Evolutionary conservation across 2,113 vertebrate genomes (phyloP), one percentile per base, ranked within the genome.

Genomic region (zebrafish (Danio rerio)): DNA sequence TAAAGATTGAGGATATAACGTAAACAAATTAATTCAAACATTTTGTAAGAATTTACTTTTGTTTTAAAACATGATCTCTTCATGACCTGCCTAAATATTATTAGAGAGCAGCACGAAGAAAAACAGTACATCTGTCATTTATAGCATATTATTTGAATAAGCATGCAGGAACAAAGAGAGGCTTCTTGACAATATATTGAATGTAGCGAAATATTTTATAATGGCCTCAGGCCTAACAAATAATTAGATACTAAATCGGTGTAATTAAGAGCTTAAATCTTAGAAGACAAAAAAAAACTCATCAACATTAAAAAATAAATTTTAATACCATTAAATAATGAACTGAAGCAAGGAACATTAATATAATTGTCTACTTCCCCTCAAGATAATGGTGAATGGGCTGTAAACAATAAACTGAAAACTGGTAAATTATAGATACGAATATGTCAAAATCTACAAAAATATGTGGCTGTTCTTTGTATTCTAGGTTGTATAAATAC

Each of bases 221-320:
- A 89, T 83, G 88, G 91, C 92, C 90, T 91, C 90, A 89, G 90
- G 91, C 92, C 91, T 90, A 91, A 90, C 87, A 90, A 93, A 93
- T 94, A 93, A 94, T 94, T 94, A 90, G 91, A 92, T 91, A 90
- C 93, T 92, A 93, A 93, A 94, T 94, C 91, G 91, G 90, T 93
- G 91, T 94, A 94, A 94, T 94, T 94, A 94, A 93, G 90, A 92
- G 92, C 90, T 91, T 94, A 92, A 92, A 94, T 94, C 93, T 92
- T 92, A 93, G 16, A 68, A 47, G 65, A 92, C 91, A 92, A 88
- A 91, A 92, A 92, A 94, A 94, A 94, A 89, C 93, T 94, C 93
- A 94, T 94, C 92, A 94, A 81, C 89, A 92, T 89, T 85, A 83
- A 89, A 88, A 90, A 90, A 77, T 42, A 82, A 88, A 90, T 90